Evolutionary conservation across 2,888 invertebrate genomes (phyloP), one percentile per base, ranked within the genome.

Genomic region (Lingula anatina): DNA sequence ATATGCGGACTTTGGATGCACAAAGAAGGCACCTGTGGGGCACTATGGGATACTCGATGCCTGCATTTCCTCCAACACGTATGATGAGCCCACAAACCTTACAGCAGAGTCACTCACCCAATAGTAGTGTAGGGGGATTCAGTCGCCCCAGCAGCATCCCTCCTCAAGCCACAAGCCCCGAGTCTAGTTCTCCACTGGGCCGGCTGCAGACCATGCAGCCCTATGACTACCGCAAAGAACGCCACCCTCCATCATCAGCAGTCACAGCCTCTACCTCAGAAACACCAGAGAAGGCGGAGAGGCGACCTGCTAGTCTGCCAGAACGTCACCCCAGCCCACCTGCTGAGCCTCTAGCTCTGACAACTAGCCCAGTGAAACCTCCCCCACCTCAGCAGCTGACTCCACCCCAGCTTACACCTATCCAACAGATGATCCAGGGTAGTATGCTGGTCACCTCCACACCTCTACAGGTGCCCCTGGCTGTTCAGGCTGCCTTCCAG

Each of bases 151-250:
- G 58, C n/a, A 26, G 25, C 9, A 55, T 60, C 23, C 57, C 67
- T 21, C 53, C 61, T 25, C 56, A 55, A 23, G 57, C 58, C 31
- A 62, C 70, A 27, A 71, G 85, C 78, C 84, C 85, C 39, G 74
- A 83, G 25, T 83, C 84, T 57, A 82, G 84, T 27, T 88, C 89
- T 9, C 93, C 94, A 2, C 80, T 94, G 56, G 91, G 88, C 76
- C 85, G 90, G 65, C 81, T 94, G 43, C 92, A 93, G 79, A 93
- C 87, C 66, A 93, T 95, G 93, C 93, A 94, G 71, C 93, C 94
- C 0, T 92, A 92, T 74, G 93, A 94, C 76, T 93, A 89, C 71
- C 84, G 92, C 27, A 59, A 70, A 27, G 69, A 70, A 38, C 58
- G 60, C 31, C 39, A 56, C 21, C 65, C 64, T 47, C 63, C 67